Conservation (phyloP, 1,140 invertebrate genomes). For the Hormaphis cornu region DNA sequence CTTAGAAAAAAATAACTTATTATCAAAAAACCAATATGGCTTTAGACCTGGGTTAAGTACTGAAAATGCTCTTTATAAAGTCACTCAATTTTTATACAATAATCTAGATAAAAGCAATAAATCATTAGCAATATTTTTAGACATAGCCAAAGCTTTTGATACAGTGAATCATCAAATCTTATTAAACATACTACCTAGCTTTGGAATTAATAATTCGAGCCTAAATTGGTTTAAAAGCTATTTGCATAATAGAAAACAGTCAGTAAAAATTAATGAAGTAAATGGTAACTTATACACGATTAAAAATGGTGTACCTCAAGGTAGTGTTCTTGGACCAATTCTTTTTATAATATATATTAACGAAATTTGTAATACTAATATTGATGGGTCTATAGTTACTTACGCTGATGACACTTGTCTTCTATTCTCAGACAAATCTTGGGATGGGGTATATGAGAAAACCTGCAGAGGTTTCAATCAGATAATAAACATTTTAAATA, state of each 20-base stretch:
- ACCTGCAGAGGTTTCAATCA: not conserved
- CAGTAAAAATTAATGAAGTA: conserved; percentile 6
- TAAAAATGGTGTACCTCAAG: conserved; percentile 7
- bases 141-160: conserved; percentile 33
- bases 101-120: not conserved
- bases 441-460: not conserved
- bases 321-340: conserved; percentile 5
- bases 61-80: conserved; percentile 1
- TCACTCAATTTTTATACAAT: not conserved
- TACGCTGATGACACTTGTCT: conserved; percentile 6
- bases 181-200: conserved; percentile 18
- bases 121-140: conserved; percentile 26
- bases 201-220: not conserved
- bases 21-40: not conserved
- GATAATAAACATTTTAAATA: not conserved
- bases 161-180: conserved; percentile 28
- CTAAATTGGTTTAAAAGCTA: conserved; percentile 26
- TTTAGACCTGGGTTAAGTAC: conserved; percentile 8
- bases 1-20: not conserved
- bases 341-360: conserved; percentile 7
- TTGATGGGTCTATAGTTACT: not conserved
- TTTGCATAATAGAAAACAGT: conserved; percentile 12
- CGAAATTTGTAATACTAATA: not conserved
- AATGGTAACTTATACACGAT: not conserved
- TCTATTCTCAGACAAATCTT: not conserved